phyloP scores from a whole-genome alignment of 2,797 vertebrate genomes.

The Phrynocephalus forsythii region DNA sequence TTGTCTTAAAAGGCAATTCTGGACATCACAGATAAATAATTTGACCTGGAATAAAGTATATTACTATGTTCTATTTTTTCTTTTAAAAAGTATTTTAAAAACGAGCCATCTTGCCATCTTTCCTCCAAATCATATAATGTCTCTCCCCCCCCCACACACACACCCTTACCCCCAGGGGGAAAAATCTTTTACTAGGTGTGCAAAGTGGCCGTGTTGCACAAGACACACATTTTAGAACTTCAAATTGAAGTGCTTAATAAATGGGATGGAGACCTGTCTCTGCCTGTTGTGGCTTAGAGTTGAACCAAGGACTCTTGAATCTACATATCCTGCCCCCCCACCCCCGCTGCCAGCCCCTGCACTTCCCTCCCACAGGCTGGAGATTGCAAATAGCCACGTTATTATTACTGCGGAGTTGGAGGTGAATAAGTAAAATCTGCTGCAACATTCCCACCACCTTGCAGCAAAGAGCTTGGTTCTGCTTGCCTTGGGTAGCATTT shows the following conservation, averaged over 20 bases:
- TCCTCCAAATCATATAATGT: background rate
- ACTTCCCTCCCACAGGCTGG: background rate
- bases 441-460: constrained; percentile 64
- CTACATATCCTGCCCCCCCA: too few relatives aligned
- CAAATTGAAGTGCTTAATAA: constrained; percentile 10
- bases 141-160: background rate
- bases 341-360: background rate
- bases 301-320: constrained; percentile 18
- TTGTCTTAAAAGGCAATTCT: background rate
- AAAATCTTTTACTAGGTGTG: rapidly evolving
- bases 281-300: constrained; percentile 17
- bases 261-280: constrained; percentile 8
- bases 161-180: too few relatives aligned
- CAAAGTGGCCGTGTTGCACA: rapidly evolving
- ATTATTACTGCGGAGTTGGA: constrained; percentile 62
- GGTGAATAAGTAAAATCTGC: constrained; percentile 66
- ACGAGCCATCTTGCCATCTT: background rate
- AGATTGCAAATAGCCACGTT: constrained; percentile 54
- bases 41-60: background rate
- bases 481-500: constrained; percentile 38
- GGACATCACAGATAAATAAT: background rate
- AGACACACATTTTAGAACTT: background rate
- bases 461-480: constrained; percentile 50
- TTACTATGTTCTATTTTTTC: background rate
- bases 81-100: background rate